Percentiles rank a stretch among this genome's conserved stretches.
These are phyloP conservation scores for Australoheros facetus DNA, from an alignment of 2,797 vertebrate species.

Conservation along the genomic window DNA sequence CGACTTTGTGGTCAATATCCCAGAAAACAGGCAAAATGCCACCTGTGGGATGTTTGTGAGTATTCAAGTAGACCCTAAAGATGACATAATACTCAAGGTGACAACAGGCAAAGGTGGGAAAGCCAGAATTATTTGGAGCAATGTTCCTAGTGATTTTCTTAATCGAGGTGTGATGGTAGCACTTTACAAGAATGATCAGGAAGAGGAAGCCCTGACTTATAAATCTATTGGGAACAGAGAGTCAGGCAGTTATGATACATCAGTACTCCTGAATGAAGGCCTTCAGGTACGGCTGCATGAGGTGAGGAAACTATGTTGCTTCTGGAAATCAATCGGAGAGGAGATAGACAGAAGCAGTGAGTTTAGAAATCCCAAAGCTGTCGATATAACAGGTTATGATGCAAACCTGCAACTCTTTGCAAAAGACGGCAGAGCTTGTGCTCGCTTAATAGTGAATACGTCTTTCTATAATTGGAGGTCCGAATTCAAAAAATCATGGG, in stretches of 20 bases:
- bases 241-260: slow-evolving; percentile 40
- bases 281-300: slow-evolving; percentile 60
- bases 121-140: slow-evolving; percentile 49
- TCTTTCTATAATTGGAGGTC: slow-evolving; percentile 38
- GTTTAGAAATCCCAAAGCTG: slow-evolving; percentile 21
- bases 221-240: not conserved
- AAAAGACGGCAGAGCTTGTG: slow-evolving; percentile 58
- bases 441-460: slow-evolving; percentile 42
- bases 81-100: slow-evolving; percentile 28
- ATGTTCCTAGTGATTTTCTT: slow-evolving; percentile 13
- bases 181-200: slow-evolving; percentile 29
- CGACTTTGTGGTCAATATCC: slow-evolving; percentile 41
- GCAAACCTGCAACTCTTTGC: slow-evolving; percentile 52
- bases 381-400: slow-evolving; percentile 14
- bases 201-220: not conserved
- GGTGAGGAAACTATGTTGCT: slow-evolving; percentile 18
- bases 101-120: slow-evolving; percentile 40
- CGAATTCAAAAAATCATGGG: slow-evolving; percentile 45
- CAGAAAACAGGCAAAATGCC: not conserved
- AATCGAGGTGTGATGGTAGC: slow-evolving; percentile 30
- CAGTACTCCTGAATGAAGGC: slow-evolving; percentile 43
- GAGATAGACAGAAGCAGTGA: slow-evolving; percentile 48
- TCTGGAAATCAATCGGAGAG: slow-evolving; percentile 31
- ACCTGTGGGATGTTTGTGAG: not conserved
- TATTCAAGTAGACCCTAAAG: not conserved